Percentiles rank a stretch among this genome's conserved stretches.
These are phyloP conservation scores for Drosophila arizonae DNA, from an alignment of 1,140 invertebrate genomes.

Conservation along the genomic window DNA sequence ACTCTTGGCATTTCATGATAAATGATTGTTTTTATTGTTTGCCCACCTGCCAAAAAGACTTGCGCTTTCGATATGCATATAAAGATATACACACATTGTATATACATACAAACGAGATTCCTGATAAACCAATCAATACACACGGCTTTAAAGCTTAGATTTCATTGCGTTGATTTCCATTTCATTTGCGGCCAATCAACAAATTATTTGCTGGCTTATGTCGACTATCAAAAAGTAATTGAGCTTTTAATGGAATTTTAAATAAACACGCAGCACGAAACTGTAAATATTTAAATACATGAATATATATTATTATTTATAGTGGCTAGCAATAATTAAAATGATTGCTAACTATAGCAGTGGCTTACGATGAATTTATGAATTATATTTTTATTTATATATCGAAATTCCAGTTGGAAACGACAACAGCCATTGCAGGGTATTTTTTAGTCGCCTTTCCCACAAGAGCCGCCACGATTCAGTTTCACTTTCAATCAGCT, in stretches of 20 bases:
- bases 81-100: neutral
- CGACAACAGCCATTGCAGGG: neutral
- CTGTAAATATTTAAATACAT: too few species aligned
- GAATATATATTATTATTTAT: too few species aligned
- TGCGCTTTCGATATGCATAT: neutral
- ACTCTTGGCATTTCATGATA: slow-evolving; percentile 40
- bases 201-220: slow-evolving; percentile 1
- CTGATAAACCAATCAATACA: slow-evolving; percentile 1
- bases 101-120: neutral
- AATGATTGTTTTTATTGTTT: slow-evolving; percentile 40
- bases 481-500: slow-evolving; percentile 6
- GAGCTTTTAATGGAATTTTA: neutral
- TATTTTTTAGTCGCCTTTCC: neutral
- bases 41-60: slow-evolving; percentile 24
- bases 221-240: neutral
- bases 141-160: neutral
- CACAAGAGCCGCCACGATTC: neutral
- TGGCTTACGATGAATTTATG: too few species aligned
- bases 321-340: too few species aligned
- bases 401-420: too few species aligned
- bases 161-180: slow-evolving; percentile 32
- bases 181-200: slow-evolving; percentile 14
- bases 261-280: too few species aligned
- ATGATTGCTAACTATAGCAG: too few species aligned
- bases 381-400: too few species aligned